Evolutionary conservation across 2,888 invertebrate species (phyloP).

Genomic region (Tenodera sinensis): DNA sequence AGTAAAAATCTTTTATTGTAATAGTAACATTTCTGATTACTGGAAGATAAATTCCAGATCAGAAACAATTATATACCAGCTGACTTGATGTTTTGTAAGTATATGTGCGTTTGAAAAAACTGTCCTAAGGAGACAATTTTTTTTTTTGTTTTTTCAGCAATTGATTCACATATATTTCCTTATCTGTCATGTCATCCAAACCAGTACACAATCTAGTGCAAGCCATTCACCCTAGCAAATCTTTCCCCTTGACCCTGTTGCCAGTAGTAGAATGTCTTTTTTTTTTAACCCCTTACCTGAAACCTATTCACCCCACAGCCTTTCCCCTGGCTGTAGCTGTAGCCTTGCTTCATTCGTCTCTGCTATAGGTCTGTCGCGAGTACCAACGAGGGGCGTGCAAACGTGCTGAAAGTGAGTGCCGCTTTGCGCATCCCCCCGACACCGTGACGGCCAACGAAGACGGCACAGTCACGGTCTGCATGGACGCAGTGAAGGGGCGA

Average conservation of each 20-base stretch:
- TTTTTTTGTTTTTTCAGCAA: background rate
- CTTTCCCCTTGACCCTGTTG: background rate
- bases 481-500: slow-evolving; percentile 99
- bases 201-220: background rate
- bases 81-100: background rate
- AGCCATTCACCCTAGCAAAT: background rate
- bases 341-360: slow-evolving; percentile 41
- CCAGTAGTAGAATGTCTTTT: slow-evolving; percentile 8
- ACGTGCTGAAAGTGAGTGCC: slow-evolving; percentile 96
- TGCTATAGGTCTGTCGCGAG: slow-evolving; percentile 75
- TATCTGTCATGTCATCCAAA: background rate
- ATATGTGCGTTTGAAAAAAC: background rate
- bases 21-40: background rate
- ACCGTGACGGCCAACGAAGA: slow-evolving; percentile 95
- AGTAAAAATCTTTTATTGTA: background rate
- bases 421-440: slow-evolving; percentile 98
- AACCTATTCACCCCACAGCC: background rate
- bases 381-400: slow-evolving; percentile 98
- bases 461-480: slow-evolving; percentile 99
- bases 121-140: background rate
- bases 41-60: background rate
- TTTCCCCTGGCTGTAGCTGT: slow-evolving; percentile 56
- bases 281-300: background rate
- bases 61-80: background rate
- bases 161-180: background rate